Base-by-base conservation (phyloP, 2,888 invertebrate species). In the Trachelus iudaicus region DNA sequence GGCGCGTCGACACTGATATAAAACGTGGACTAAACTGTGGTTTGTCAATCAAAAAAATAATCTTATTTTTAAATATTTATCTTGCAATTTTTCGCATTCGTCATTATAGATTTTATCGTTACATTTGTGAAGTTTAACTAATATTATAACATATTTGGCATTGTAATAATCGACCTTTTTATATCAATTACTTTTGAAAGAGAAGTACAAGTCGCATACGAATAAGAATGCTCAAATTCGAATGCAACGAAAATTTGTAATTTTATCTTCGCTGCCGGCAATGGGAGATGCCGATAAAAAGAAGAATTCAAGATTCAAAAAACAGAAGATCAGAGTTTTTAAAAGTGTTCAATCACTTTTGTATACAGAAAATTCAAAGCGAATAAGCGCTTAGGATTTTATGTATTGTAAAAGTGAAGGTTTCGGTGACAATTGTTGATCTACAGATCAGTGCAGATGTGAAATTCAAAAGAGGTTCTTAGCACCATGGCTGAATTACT, bases 401-500 rank as follows among this genome's bases (percentile, higher is more conserved):
- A 56, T 56, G 23, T 56, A 56, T 56, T 23, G 56, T 56, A 3
- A 56, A 56, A 56, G 56, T 56, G 56, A 23, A 56, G 9, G 23
- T 23, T 56, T 56, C 23, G 23, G 23, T 23, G 56, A 6, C 15
- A 15, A 40, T 56, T 56, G 15, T 6, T 6, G 23, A 56, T 56
- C 2, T 56, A 56, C 56, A 56, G 12, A 12, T 12, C 35, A 35
- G 35, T 35, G 35, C 12, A 35, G 56, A 56, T 56, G 56, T 56
- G 56, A 56, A 56, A 56, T 23, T 56, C 23, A 23, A 9, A 56
- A 23, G 56, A 56, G 23, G 9, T 23, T 56, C 1, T 56, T 56
- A 56, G 23, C 56, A 56, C 56, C 9, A 87, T 87, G 87, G 86
- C 84, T 73, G 81, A 85, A 79, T 78, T 82, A 76, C 82, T 87